Evolutionary conservation across 2,888 invertebrate genomes (phyloP).

Genomic region (Drosophila ustulata): DNA sequence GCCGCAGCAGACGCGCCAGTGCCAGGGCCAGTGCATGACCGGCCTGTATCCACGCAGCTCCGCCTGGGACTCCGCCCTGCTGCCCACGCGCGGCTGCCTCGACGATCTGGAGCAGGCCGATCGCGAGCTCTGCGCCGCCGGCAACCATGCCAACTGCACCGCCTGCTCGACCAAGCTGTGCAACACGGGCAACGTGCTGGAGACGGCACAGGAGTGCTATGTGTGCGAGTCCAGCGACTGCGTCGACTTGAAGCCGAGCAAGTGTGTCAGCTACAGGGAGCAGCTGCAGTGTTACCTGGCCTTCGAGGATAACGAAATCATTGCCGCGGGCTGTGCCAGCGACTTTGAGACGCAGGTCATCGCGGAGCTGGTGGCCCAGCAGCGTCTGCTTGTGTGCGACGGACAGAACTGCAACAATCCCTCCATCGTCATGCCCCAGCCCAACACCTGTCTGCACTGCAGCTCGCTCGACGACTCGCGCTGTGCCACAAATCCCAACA

Average conservation of each 20-base stretch:
- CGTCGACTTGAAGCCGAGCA: conserved; percentile 25
- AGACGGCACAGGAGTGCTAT: conserved; percentile 71
- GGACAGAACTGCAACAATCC: conserved; percentile 74
- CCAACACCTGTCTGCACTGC: conserved; percentile 74
- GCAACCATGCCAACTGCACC: conserved; percentile 58
- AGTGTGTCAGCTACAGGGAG: conserved; percentile 70
- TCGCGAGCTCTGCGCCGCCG: conserved; percentile 62
- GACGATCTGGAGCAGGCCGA: conserved; percentile 79
- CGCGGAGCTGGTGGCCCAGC: conserved; percentile 65
- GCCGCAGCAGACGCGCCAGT: conserved; percentile 65
- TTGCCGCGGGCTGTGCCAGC: conserved; percentile 81
- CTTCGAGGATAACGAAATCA: conserved; percentile 56
- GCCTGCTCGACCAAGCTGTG: conserved; percentile 68
- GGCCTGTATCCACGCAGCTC: conserved; percentile 77
- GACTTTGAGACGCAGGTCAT: conserved; percentile 69
- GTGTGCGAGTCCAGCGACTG: conserved; percentile 66
- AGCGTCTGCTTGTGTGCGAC: conserved; percentile 72
- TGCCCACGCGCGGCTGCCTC: conserved; percentile 79
- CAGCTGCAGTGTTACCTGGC: conserved; percentile 77
- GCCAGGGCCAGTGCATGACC: conserved; percentile 77
- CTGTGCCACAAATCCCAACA: conserved; percentile 82
- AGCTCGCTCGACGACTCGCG: conserved; percentile 67
- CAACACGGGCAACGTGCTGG: conserved; percentile 66
- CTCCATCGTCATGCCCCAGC: conserved; percentile 33
- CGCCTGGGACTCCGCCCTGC: conserved; percentile 67